These are phyloP conservation scores for Archilochus colubris DNA, from an alignment of 2,113 vertebrate genomes.

Conservation along the genomic window DNA sequence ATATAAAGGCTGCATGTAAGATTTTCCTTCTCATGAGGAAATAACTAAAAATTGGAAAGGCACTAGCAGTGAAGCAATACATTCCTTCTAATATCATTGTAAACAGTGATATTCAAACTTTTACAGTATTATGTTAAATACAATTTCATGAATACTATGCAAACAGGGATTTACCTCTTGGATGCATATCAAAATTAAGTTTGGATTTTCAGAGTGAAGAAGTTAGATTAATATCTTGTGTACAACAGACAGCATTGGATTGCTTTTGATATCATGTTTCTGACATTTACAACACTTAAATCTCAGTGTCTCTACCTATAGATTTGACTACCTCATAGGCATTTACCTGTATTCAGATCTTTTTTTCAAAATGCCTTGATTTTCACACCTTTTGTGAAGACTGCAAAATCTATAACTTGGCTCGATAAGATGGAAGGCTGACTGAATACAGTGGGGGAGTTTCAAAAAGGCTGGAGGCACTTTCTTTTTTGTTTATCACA, in stretches of 20 bases:
- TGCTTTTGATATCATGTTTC: not conserved
- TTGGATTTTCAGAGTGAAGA: not conserved
- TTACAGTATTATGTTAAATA: not conserved
- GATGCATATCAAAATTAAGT: not conserved
- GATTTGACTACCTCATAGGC: not conserved
- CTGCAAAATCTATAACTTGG: not conserved
- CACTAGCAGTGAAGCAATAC: not conserved
- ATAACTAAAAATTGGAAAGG: not conserved
- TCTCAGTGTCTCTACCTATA: not conserved
- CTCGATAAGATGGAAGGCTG: not conserved
- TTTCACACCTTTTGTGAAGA: not conserved
- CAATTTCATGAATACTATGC: not conserved
- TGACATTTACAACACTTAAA: not conserved
- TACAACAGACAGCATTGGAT: not conserved
- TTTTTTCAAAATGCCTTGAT: not conserved
- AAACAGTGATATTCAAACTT: not conserved
- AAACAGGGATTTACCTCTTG: not conserved
- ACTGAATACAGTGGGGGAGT: not conserved
- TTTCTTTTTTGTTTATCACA: not conserved
- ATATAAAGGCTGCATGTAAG: not conserved
- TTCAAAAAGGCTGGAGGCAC: not conserved
- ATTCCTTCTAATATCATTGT: not conserved
- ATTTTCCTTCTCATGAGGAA: not conserved
- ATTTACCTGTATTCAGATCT: not conserved
- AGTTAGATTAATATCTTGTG: not conserved